Evolutionary conservation across 2,113 vertebrate genomes (phyloP), one percentile per base, ranked within the genome.

Genomic region (Acrocephalus arundinaceus): DNA sequence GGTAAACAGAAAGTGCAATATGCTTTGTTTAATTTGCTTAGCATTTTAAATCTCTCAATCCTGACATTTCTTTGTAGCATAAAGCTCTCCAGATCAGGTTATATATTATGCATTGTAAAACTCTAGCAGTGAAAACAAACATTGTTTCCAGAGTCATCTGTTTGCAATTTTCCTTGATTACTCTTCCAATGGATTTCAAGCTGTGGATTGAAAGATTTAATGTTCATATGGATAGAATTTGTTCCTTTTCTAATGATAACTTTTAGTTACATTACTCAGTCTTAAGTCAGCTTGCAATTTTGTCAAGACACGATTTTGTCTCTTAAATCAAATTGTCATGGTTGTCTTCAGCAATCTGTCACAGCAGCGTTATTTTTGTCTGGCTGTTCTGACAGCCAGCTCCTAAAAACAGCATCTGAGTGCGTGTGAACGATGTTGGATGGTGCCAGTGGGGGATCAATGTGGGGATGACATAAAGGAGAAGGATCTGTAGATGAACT

Each of bases 31-130:
- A 95, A 89, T 55, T 94, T 88, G 48, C 58, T 87, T 90, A 65
- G n/a, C 51, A 48, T 68, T 74, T 65, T 46, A 92, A 89, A 74
- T 68, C 77, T 93, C 52, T 87, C 49, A 75, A 33, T 83, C 71
- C 70, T 74, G 83, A 79, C 65, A 8, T 55, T 93, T 92, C 85
- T 80, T 92, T 87, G 80, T 68, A 67, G 77, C 51, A 28, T 80
- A 93, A 96, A 95, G 55, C 67, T 94, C 70, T 96, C 93, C 91
- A 83, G 71, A 72, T 73, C 78, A 90, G 68, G 57, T 79, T 95
- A 39, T 90, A 61, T 85, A n/a, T 80, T 78, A 80, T 73, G 54
- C 68, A 85, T 22, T 86, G 73, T 89, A 90, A 81, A 92, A 91
- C 39, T 75, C 35, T 7, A 90, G 41, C 22, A 91, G 57, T 79